A percentile compares a stretch with the other conserved stretches of the same genome.
Conservation (phyloP, 1,140 invertebrate genomes). For the Camponotus pennsylvanicus region DNA sequence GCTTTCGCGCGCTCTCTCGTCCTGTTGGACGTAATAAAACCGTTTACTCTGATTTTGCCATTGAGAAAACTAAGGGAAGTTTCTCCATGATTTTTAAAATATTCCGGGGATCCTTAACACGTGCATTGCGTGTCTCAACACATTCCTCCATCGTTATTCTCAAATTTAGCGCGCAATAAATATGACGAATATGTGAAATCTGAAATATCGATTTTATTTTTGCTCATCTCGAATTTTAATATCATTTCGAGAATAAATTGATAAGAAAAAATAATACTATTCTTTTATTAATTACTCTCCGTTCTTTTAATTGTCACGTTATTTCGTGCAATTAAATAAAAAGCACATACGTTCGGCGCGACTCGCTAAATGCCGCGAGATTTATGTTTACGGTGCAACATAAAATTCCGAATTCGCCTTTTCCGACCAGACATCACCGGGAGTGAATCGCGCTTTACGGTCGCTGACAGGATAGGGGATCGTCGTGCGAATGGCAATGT, state of each 20-base stretch:
- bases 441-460: conserved; percentile 49
- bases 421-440: neutral
- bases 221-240: neutral
- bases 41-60: neutral
- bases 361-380: conserved; percentile 13
- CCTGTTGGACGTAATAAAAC: neutral
- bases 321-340: conserved; percentile 18
- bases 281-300: conserved; percentile 1
- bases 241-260: neutral
- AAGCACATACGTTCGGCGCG: neutral
- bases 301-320: neutral
- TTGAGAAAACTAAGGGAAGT: neutral
- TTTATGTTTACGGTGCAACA: conserved; percentile 23
- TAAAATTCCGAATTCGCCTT: conserved; percentile 37
- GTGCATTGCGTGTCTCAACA: too few relatives aligned
- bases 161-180: too few relatives aligned
- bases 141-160: too few relatives aligned
- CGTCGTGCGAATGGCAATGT: conserved; percentile 57
- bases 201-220: too few relatives aligned
- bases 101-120: neutral
- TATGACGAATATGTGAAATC: too few relatives aligned
- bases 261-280: neutral
- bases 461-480: conserved; percentile 23
- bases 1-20: neutral
- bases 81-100: neutral